Evolutionary conservation across 2,113 vertebrate genomes (phyloP).

Genomic region (Xenopus tropicalis): UCB_Xtro_10.0 CM004444.2:174906001-174906500

Average conservation of each 20-base stretch:
- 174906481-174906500: too few species aligned
- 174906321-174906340: not conserved
- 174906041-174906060: too few species aligned
- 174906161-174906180: slow-evolving; percentile 91
- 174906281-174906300: not conserved
- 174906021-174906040: too few species aligned
- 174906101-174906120: slow-evolving; percentile 83
- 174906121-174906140: slow-evolving; percentile 73
- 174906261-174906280: not conserved
- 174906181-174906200: slow-evolving; percentile 68
- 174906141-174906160: slow-evolving; percentile 92
- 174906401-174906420: too few species aligned
- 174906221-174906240: slow-evolving; percentile 95
- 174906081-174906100: slow-evolving; percentile 53
- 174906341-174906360: too few species aligned
- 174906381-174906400: too few species aligned
- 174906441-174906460: too few species aligned
- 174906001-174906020: too few species aligned
- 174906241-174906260: slow-evolving; percentile 87
- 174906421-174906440: too few species aligned
- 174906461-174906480: too few species aligned
- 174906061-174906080: too few species aligned
- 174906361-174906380: too few species aligned
- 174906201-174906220: slow-evolving; percentile 85
- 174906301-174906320: not conserved